phyloP scores from a whole-genome alignment of 2,888 invertebrate species.

The Fragum sueziense region DNA sequence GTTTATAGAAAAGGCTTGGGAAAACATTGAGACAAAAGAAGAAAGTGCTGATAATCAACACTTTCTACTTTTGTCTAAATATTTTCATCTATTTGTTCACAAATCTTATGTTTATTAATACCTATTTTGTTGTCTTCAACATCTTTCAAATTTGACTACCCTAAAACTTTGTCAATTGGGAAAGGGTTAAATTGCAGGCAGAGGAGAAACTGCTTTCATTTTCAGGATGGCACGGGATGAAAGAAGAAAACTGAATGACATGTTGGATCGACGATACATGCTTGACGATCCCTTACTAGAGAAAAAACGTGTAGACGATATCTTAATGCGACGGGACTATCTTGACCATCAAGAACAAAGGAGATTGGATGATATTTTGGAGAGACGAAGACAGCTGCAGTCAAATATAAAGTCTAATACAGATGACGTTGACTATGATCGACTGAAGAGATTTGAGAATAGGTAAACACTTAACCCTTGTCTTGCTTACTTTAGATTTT shows the following conservation, averaged over 20 bases:
- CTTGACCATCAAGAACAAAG: constrained; percentile 34
- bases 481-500: too few relatives aligned
- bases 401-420: background rate
- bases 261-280: constrained; percentile 36
- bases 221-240: constrained; percentile 46
- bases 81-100: too few relatives aligned
- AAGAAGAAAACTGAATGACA: constrained; percentile 34
- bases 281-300: constrained; percentile 43
- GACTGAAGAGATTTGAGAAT: constrained; percentile 45
- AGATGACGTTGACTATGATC: constrained; percentile 34
- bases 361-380: constrained; percentile 45
- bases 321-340: constrained; percentile 39
- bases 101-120: too few relatives aligned
- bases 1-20: too few relatives aligned
- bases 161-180: too few relatives aligned
- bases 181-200: background rate
- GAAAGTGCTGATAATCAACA: too few relatives aligned
- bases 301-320: constrained; percentile 44
- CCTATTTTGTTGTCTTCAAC: too few relatives aligned
- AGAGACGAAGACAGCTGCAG: constrained; percentile 27
- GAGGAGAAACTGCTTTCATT: background rate
- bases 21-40: too few relatives aligned
- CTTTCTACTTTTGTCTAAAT: too few relatives aligned
- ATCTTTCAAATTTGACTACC: too few relatives aligned
- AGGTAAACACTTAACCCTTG: too few relatives aligned